Conservation (phyloP, 1,140 invertebrate species). For the Drosophila quadrilineata region DNA sequence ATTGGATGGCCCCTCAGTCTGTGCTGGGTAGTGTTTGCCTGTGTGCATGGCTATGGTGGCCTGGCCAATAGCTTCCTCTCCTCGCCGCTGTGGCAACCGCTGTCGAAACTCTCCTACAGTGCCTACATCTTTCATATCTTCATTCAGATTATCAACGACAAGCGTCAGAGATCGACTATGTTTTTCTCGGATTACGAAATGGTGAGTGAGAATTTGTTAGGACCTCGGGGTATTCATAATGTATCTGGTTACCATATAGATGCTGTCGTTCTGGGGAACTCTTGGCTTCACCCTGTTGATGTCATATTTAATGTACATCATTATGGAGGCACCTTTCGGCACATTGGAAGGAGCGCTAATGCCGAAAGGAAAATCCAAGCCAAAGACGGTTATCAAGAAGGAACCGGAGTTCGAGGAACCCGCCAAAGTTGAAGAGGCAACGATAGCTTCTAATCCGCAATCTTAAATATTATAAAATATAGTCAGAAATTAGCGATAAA, state of each 20-base stretch:
- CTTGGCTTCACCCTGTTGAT: conserved; percentile 49
- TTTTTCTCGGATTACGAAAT: conserved; percentile 51
- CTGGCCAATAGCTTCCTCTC: conserved; percentile 82
- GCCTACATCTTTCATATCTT: conserved; percentile 82
- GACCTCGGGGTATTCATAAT: too few species aligned
- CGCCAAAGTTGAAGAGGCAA: too few species aligned
- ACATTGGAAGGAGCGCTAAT: conserved; percentile 32
- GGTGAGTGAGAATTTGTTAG: conserved; percentile 22
- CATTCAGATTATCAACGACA: conserved; percentile 37
- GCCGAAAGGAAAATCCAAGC: background rate
- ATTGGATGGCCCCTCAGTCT: conserved; percentile 84
- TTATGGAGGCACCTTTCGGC: conserved; percentile 49
- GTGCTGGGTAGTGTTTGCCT: conserved; percentile 87
- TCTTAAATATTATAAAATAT: too few species aligned
- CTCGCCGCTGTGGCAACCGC: conserved; percentile 81
- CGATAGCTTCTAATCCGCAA: too few species aligned
- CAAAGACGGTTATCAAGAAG: background rate
- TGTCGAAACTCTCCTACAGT: conserved; percentile 81
- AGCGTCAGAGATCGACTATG: conserved; percentile 28
- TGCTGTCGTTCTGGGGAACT: conserved; percentile 49
- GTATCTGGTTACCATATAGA: conserved; percentile 23
- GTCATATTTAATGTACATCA: conserved; percentile 39
- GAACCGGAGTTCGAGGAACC: too few species aligned
- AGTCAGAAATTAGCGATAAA: too few species aligned
- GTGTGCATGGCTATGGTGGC: conserved; percentile 85